phyloP scores from a whole-genome alignment of 2,888 invertebrate species.

The Zeuzera pyrina region DNA sequence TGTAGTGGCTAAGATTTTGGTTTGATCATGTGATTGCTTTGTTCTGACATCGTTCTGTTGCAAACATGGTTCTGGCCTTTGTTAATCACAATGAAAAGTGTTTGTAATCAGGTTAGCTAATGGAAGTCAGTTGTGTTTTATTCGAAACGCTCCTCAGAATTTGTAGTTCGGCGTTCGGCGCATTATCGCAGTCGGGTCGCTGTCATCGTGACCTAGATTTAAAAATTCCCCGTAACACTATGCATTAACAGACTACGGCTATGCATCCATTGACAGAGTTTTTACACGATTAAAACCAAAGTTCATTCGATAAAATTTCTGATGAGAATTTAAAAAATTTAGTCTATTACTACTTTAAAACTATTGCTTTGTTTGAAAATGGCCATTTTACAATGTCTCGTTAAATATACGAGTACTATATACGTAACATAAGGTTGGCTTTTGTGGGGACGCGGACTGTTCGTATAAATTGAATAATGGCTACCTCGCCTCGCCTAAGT shows the following conservation, averaged over 20 bases:
- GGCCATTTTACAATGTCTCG: slow-evolving; percentile 2
- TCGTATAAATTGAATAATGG: slow-evolving; percentile 61
- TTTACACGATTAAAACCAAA: too few species aligned
- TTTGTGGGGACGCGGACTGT: slow-evolving; percentile 35
- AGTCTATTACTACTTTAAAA: too few species aligned
- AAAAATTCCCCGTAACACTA: slow-evolving; percentile 8
- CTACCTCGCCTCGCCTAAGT: slow-evolving; percentile 49
- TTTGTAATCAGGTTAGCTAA: slow-evolving; percentile 20
- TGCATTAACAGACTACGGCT: slow-evolving; percentile 3
- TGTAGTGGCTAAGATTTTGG: too few species aligned
- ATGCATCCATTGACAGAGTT: not conserved
- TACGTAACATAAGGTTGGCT: slow-evolving; percentile 25
- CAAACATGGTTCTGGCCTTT: slow-evolving; percentile 14
- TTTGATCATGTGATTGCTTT: slow-evolving; percentile 10
- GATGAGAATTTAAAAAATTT: too few species aligned
- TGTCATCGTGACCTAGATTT: slow-evolving; percentile 30
- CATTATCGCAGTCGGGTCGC: slow-evolving; percentile 23
- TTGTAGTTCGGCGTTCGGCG: slow-evolving; percentile 24
- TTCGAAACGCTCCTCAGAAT: slow-evolving; percentile 21
- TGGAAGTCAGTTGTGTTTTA: slow-evolving; percentile 17
- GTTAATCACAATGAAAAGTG: slow-evolving; percentile 22
- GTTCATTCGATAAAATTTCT: too few species aligned
- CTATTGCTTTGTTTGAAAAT: slow-evolving; percentile 3
- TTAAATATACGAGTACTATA: slow-evolving; percentile 10
- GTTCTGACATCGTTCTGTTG: slow-evolving; percentile 4